A percentile compares a stretch with the other conserved stretches of the same genome.
These are phyloP conservation scores for Drosophila longiperda DNA, from an alignment of 2,888 invertebrate species.

Conservation along the genomic window DNA sequence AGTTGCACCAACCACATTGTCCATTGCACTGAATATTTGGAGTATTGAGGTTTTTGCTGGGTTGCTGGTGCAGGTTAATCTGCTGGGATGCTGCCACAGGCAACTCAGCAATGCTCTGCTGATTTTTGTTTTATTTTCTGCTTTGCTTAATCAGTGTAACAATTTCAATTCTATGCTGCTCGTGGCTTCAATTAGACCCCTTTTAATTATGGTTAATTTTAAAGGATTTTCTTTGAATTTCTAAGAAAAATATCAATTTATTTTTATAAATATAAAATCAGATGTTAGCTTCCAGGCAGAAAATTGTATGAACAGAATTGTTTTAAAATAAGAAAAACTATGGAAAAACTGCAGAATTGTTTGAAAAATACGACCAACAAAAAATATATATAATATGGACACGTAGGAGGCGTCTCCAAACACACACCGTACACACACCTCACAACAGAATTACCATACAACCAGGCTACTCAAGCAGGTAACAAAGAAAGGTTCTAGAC, in stretches of 20 bases:
- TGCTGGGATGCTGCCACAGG: neutral
- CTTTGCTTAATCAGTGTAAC: neutral
- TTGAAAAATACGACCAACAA: neutral
- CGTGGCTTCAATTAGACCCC: neutral
- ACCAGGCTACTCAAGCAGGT: neutral
- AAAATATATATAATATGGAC: neutral
- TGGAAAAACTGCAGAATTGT: neutral
- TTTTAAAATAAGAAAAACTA: neutral
- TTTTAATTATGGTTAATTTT: neutral
- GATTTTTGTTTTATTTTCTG: neutral
- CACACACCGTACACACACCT: neutral
- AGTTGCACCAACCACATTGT: conserved; percentile 12
- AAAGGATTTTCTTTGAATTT: neutral
- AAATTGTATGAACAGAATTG: neutral
- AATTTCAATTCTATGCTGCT: neutral
- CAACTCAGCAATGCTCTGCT: neutral
- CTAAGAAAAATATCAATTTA: neutral
- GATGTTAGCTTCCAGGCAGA: neutral
- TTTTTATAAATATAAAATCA: neutral
- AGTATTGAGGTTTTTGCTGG: neutral
- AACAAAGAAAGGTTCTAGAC: neutral
- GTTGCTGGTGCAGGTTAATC: neutral
- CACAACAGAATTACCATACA: neutral
- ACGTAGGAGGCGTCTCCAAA: no score
- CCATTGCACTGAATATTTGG: conserved; percentile 6